phyloP scores from a whole-genome alignment of 2,113 vertebrate species.

The Clarias gariepinus region DNA sequence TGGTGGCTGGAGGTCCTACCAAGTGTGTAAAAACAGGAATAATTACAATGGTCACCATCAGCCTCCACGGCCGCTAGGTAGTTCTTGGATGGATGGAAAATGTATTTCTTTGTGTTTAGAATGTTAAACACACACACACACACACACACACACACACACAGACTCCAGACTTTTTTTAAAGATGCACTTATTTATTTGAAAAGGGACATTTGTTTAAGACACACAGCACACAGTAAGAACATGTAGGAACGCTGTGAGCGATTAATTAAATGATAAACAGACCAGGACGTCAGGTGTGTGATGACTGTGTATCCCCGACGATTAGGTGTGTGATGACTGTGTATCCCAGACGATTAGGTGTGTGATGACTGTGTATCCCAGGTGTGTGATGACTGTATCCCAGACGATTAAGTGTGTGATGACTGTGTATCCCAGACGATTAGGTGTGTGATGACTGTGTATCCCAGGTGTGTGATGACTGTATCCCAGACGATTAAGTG shows the following conservation, averaged over 20 bases:
- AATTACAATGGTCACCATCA: too few species aligned
- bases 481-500: too few species aligned
- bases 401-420: too few species aligned
- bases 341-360: background rate
- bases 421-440: too few species aligned
- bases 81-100: too few species aligned
- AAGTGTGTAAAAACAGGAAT: too few species aligned
- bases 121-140: too few species aligned
- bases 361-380: background rate
- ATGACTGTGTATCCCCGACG: background rate
- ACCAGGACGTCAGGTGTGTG: background rate
- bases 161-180: background rate
- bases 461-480: background rate
- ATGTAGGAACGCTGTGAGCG: background rate
- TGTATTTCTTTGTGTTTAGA: too few species aligned
- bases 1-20: too few species aligned
- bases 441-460: background rate
- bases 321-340: background rate
- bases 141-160: background rate
- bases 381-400: background rate
- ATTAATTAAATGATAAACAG: background rate
- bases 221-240: background rate
- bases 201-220: background rate
- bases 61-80: too few species aligned
- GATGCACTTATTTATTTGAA: background rate